Evolutionary conservation across 2,888 invertebrate genomes (phyloP).

Genomic region (Leucophenga maculata): DNA sequence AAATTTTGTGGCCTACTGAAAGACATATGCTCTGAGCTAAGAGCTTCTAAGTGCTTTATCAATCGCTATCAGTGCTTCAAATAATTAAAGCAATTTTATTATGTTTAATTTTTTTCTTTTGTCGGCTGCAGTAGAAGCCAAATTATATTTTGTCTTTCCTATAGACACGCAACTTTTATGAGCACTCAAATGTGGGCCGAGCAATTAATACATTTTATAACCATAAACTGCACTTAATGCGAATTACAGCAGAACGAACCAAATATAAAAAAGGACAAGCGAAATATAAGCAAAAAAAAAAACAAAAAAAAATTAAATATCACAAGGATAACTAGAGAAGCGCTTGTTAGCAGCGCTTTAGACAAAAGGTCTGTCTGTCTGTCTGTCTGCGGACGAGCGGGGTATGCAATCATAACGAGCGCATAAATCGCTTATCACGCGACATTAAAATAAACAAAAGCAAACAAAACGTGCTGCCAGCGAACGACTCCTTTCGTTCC

Average conservation of each 20-base stretch:
- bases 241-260: background rate
- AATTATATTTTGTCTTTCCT: background rate
- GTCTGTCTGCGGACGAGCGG: conserved; percentile 35
- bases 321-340: background rate
- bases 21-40: background rate
- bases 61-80: background rate
- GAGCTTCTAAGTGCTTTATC: background rate
- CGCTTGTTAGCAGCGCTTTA: background rate
- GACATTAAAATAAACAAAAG: conserved; percentile 59
- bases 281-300: background rate
- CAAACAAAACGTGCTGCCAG: conserved; percentile 56
- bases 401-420: conserved; percentile 57
- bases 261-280: background rate
- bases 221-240: conserved; percentile 40
- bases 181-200: conserved; percentile 37
- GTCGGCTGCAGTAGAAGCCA: background rate
- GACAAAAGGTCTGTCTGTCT: background rate
- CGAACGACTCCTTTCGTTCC: conserved; percentile 44
- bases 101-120: background rate
- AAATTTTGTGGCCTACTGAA: background rate
- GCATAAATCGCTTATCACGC: conserved; percentile 65
- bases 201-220: conserved; percentile 64
- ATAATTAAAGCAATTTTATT: background rate
- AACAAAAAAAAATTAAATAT: background rate
- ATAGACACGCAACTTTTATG: conserved; percentile 15